Base-by-base conservation (phyloP, 2,888 invertebrate genomes). In the Phlogophora meticulosa region DNA sequence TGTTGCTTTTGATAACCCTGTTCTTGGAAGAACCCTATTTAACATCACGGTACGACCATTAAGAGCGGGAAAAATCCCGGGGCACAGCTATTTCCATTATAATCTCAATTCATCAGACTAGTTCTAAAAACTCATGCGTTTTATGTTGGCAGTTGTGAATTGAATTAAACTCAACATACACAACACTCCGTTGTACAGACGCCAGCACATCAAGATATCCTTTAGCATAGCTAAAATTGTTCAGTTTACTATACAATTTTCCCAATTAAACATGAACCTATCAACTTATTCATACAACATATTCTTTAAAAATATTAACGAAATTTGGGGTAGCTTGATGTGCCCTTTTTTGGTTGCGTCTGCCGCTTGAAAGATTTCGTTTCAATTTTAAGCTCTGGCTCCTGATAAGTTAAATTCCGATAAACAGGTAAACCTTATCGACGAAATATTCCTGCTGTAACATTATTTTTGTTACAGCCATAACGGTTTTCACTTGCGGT, bases 401-500 rank as follows among this genome's bases (percentile, higher is more conserved):
- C 9, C 28, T 28, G n/a, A 45, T 42, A 36, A 59, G 48, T 58
- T 48, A 4, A 11, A 60, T 22, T 42, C 13, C 48, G 11, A 48
- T 24, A 38, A 34, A 40, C 46, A n/a, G 40, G 9, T 46, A 34
- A 15, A 40, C 28, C 9, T 32, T 13, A 3, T 43, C 32, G 24
- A 34, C 11, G 17, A 2, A 22, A 62, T 42, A 46, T 52, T 45
- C 13, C 13, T 51, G 17, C 9, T 36, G 15, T 1, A 7, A 17
- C 9, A 40, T 70, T 40, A 46, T n/a, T 48, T 40, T 40, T 40
- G 46, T 17, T 10, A 15, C 9, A 17, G 10, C 36, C 5, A 32
- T 42, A 60, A 43, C 2, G 11, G 10, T 17, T 55, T 28, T 74
- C 24, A 34, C 22, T 69, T 17, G 13, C 17, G 32, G 5, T 13